Conservation (phyloP, 2,797 vertebrate species). For the Poecilia velifera region DNA sequence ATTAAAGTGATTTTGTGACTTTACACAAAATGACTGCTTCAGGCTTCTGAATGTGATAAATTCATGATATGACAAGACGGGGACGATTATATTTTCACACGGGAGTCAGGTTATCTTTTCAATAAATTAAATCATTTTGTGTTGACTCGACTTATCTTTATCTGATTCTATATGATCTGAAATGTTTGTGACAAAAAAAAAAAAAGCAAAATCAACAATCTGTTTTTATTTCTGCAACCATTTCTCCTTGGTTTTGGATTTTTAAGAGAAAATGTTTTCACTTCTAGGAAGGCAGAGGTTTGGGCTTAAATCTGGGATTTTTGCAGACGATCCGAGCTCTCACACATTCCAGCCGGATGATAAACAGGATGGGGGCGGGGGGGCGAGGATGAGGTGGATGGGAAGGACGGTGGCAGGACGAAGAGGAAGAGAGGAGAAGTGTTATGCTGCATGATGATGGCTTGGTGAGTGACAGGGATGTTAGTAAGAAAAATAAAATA, state of each 20-base stretch:
- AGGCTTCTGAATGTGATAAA: neutral
- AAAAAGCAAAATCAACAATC: neutral
- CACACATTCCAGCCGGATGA: conserved; percentile 34
- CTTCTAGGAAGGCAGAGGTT: neutral
- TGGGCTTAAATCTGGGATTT: conserved; percentile 42
- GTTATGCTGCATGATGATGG: conserved; percentile 65
- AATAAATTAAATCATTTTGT: neutral
- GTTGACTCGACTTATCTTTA: neutral
- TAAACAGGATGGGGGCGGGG: conserved; percentile 8
- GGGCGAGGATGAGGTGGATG: conserved; percentile 37
- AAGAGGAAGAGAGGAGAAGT: conserved; percentile 55
- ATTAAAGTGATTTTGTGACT: neutral
- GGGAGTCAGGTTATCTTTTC: neutral
- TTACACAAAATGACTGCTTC: neutral
- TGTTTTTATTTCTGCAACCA: neutral
- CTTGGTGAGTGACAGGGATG: conserved; percentile 63
- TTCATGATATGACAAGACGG: neutral
- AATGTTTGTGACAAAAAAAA: neutral
- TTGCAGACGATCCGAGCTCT: conserved; percentile 30
- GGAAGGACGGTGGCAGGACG: conserved; percentile 57
- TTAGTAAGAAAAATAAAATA: conserved; percentile 32
- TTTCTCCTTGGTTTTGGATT: neutral
- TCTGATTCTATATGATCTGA: neutral
- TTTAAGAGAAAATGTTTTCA: neutral
- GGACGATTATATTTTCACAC: neutral